These are phyloP conservation scores for Amblyjoppa proteus DNA, from an alignment of 2,888 invertebrate genomes.

Conservation along the genomic window DNA sequence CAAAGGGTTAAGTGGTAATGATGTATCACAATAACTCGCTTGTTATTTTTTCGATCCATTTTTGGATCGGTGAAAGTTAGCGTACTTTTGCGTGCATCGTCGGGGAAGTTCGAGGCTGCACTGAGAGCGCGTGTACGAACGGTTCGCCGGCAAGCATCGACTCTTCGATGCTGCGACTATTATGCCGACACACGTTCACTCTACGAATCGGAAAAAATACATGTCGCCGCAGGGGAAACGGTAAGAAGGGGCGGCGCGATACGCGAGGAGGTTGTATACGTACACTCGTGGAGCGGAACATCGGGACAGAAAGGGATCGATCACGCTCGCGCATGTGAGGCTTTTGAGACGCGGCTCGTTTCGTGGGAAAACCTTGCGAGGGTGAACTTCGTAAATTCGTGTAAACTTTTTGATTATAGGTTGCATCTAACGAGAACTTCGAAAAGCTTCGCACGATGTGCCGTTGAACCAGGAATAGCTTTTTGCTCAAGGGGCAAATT, in stretches of 20 bases:
- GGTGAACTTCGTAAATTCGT: constrained; percentile 4
- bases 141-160: background rate
- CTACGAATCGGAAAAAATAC: constrained; percentile 68
- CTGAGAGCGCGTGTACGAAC: constrained; percentile 8
- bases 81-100: constrained; percentile 43
- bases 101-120: constrained; percentile 29
- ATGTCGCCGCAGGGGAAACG: constrained; percentile 13
- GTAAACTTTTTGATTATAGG: background rate
- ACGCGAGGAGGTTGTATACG: constrained; percentile 28
- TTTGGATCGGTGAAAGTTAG: constrained; percentile 77
- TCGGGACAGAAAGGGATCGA: constrained; percentile 75
- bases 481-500: no score
- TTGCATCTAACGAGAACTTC: background rate
- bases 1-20: background rate
- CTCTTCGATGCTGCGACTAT: constrained; percentile 14
- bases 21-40: constrained; percentile 14
- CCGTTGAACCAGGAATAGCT: background rate
- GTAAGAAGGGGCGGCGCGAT: constrained; percentile 36
- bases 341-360: constrained; percentile 65
- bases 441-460: background rate
- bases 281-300: constrained; percentile 71
- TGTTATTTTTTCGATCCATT: constrained; percentile 19
- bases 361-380: constrained; percentile 75
- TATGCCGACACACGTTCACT: constrained; percentile 70
- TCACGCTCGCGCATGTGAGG: constrained; percentile 50